Conservation (phyloP, 2,888 invertebrate species). For the Scaptomyza flava region DNA sequence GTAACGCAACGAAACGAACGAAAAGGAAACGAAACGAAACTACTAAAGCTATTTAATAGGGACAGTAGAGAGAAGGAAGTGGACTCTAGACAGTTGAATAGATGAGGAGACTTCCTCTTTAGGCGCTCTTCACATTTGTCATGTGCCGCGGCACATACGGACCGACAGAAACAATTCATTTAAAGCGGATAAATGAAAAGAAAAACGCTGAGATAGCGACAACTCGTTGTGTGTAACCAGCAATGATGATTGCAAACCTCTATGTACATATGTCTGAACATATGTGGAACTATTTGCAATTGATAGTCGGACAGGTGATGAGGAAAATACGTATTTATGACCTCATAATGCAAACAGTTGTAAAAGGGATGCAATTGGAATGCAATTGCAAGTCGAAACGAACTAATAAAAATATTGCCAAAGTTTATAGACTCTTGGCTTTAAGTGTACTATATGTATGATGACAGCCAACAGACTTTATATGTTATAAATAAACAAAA, state of each 20-base stretch:
- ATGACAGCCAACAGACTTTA: background rate
- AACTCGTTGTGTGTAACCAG: conserved; percentile 5
- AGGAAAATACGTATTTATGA: conserved; percentile 12
- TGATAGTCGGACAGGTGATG: conserved; percentile 23
- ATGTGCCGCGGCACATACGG: conserved; percentile 41
- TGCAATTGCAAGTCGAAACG: background rate
- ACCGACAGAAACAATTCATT: conserved; percentile 48
- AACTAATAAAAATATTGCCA: background rate
- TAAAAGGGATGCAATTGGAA: background rate
- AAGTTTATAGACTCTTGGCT: background rate
- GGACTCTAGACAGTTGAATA: conserved; percentile 16
- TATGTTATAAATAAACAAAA: too few species aligned
- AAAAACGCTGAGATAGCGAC: conserved; percentile 33
- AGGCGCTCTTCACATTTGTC: conserved; percentile 60
- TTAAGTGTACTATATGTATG: too few species aligned
- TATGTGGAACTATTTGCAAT: conserved; percentile 11
- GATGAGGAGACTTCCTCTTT: conserved; percentile 45
- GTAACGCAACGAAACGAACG: background rate
- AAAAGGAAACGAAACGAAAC: conserved; percentile 2
- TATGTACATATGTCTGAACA: too few species aligned
- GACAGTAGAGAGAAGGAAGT: background rate
- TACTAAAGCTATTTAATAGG: background rate
- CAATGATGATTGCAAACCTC: conserved; percentile 28
- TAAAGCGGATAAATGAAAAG: conserved; percentile 38
- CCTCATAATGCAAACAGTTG: background rate